Evolutionary conservation across 2,113 vertebrate genomes (phyloP).

Genomic region (Chlamydotis undulata): DNA sequence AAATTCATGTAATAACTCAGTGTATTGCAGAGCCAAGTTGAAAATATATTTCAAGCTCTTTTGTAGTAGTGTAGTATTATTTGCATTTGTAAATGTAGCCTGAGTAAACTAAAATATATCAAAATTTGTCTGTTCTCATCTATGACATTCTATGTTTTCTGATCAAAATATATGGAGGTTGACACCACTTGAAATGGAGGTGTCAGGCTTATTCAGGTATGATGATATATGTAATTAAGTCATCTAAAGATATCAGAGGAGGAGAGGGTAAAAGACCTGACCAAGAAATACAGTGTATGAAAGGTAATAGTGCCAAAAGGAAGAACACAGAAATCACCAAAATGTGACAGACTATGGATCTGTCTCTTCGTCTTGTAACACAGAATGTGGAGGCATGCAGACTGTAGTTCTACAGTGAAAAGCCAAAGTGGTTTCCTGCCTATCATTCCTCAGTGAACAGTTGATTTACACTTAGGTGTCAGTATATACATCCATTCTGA

Average conservation of each 20-base stretch:
- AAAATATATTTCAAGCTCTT: background rate
- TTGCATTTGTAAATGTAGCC: background rate
- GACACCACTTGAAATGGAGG: background rate
- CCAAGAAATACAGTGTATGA: background rate
- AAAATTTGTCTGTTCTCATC: conserved; percentile 9
- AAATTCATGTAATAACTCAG: background rate
- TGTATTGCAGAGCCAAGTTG: background rate
- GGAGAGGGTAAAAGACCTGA: background rate
- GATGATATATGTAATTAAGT: background rate
- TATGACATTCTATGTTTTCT: background rate
- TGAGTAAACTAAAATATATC: background rate
- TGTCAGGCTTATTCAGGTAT: background rate
- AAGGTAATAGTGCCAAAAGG: background rate
- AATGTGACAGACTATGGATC: background rate
- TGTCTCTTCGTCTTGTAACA: background rate
- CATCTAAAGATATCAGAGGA: background rate
- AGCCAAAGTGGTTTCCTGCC: background rate
- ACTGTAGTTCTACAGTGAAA: background rate
- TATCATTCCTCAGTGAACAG: background rate
- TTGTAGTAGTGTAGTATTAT: background rate
- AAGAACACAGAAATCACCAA: background rate
- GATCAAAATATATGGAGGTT: background rate
- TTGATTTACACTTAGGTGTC: background rate
- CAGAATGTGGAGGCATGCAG: background rate
- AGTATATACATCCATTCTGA: background rate